Percentiles rank a stretch among this genome's conserved stretches.
Conservation (phyloP, 1,140 invertebrate genomes). For the Leptopilina boulardi region DNA sequence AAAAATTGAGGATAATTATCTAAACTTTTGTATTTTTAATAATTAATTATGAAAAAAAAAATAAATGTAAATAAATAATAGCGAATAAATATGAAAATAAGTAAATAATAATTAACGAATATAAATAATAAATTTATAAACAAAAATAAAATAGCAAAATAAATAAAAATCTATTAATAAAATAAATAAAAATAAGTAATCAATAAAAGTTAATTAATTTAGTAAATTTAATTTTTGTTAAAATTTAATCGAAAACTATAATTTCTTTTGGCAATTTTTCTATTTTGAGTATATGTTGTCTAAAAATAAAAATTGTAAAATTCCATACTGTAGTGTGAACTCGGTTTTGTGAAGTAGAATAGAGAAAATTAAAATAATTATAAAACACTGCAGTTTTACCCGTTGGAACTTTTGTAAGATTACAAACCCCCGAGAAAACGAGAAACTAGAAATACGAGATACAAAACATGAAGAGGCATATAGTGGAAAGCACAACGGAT, state of each 20-base stretch:
- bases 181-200: no score
- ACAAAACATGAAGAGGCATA: neutral
- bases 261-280: no score
- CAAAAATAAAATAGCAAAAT: no score
- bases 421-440: neutral
- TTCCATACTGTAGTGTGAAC: no score
- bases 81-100: neutral
- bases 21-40: neutral
- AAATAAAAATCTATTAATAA: no score
- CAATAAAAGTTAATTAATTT: no score
- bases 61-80: neutral
- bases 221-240: no score
- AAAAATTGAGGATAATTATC: slow-evolving; percentile 4
- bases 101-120: no score
- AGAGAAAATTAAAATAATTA: slow-evolving; percentile 6
- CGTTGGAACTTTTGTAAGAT: neutral
- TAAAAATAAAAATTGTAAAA: no score
- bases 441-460: neutral
- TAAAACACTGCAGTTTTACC: neutral
- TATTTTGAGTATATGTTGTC: no score
- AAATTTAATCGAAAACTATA: no score
- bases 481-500: neutral
- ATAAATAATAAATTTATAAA: no score
- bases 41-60: neutral
- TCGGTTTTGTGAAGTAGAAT: neutral